Evolutionary conservation across 2,797 vertebrate genomes (phyloP), one percentile per base, ranked within the genome.

Genomic region (Pipistrellus pygmaeus): DNA sequence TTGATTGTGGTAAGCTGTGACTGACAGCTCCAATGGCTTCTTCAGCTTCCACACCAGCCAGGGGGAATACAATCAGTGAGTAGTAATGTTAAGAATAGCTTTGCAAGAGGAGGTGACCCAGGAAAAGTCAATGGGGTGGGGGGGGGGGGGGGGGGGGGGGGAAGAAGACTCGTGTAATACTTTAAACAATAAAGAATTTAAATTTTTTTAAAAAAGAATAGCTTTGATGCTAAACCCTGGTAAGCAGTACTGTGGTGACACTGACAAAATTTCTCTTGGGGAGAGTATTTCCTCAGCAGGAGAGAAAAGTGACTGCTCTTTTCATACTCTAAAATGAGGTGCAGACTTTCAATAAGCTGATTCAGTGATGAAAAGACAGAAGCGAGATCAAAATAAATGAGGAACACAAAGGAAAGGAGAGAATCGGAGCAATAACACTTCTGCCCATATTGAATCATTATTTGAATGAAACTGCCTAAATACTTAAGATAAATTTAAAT

Each of bases 311-410:
- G 57, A 73, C 32, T 90, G 38, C 53, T 38, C 32, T 73, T 83
- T 81, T 75, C 81, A 73, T 44, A 94, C 25, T 90, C n/a, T 73
- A 77, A 88, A 89, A 81, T 46, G 81, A 86, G 83, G 55, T 32
- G 10, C n/a, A 93, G 78, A 76, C 64, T 93, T 46, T 30, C 38
- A 57, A 5, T 64, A 57, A 88, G 7, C 18, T 92, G 72, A 93
- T 11, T 69, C 68, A 48, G 8, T 20, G 23, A 15, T 27, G 8
- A 48, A 89, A 75, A 85, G 44, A 73, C 23, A 51, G 46, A 21
- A 25, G 6, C 32, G 30, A 72, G 3, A 51, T 64, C 15, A 75
- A 84, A 77, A 38, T 15, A n/a, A 38, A 41, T 81, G 41, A 81
- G 27, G 6, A 48, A 94, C 20, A 68, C 57, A 80, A 64, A 57